phyloP scores from a whole-genome alignment of 2,113 vertebrate species.

The Excalfactoria chinensis region DNA sequence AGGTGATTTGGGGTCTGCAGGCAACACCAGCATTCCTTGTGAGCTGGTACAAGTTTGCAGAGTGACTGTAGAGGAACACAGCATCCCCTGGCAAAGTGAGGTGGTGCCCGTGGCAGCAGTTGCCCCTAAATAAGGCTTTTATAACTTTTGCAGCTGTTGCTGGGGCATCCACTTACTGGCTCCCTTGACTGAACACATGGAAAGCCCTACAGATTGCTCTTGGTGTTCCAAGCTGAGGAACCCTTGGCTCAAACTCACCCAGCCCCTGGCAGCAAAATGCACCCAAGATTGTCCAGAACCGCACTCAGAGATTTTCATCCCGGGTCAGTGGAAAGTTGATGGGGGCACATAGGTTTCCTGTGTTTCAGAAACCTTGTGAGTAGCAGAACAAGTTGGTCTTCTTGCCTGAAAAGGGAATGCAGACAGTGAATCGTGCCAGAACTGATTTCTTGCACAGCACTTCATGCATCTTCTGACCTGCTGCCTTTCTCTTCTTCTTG shows the following conservation, averaged over 20 bases:
- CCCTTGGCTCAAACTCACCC: neutral
- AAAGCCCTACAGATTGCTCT: neutral
- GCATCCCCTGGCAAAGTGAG: too few relatives aligned
- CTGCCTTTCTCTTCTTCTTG: neutral
- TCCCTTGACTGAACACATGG: neutral
- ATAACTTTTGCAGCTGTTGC: neutral
- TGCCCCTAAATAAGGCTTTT: neutral
- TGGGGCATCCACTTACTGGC: neutral
- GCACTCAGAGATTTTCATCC: neutral
- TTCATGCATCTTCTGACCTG: accelerated
- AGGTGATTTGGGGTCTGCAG: neutral
- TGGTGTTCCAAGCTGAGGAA: constrained; percentile 32
- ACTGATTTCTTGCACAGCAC: neutral
- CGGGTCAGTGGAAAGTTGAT: neutral
- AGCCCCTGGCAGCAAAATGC: neutral
- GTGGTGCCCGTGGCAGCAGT: neutral
- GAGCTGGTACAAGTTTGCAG: neutral
- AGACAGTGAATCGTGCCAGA: accelerated
- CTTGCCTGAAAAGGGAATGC: neutral
- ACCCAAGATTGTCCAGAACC: neutral
- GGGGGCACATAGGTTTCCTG: neutral
- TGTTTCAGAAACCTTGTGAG: neutral
- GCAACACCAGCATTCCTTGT: accelerated
- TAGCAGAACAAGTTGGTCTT: neutral
- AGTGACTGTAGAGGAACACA: too few relatives aligned